Base-by-base conservation (phyloP, 2,797 vertebrate species). In the Phrynocephalus forsythii region DNA sequence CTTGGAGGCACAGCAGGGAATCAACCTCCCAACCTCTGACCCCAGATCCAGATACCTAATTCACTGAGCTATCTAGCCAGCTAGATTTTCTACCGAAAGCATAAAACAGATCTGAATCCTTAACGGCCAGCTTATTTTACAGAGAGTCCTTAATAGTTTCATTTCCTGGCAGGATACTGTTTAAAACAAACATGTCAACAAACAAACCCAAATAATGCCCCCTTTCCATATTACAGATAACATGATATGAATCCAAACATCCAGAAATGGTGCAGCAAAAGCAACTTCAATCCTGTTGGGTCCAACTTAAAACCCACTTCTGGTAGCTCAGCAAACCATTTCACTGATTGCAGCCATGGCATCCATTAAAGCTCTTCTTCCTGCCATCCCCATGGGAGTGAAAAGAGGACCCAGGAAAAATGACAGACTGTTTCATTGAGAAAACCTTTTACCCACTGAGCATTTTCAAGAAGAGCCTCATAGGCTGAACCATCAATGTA, bases 71-170 rank as follows among this genome's bases (percentile, higher is more conserved):
- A 11, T 56, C 3, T 13, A 56, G 52, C 52, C 52, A 56, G 52
- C 44, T 84, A 69, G 86, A 52, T 1, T 90, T 87, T 91, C 73
- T 67, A 7, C 66, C 75, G 22, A 66, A 73, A 75, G n/a, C 28
- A 38, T 60, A 44, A 30, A 30, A 75, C 28, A 33, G n/a, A 75
- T 24, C 30, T 50, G 66, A 60, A 60, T 38, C 7, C 18, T 11
- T 16, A 9, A 4, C 16, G n/a, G 7, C 24, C 13, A 84, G 26
- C 22, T 38, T 38, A 56, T 63, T 44, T 44, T 38, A 66, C 5
- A 13, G 5, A 33, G 20, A 3, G 73, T 33, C 13, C 9, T 26
- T 6, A 33, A 26, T 4, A 63, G 0, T 30, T 44, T 63, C 56
- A 56, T 56, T 18, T 30, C 30, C 6, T 2, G 2, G n/a, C 26